Percentiles rank a stretch among this genome's conserved stretches.
These are phyloP conservation scores for Gobionotothen gibberifrons DNA, from an alignment of 2,797 vertebrate genomes.

Conservation along the genomic window DNA sequence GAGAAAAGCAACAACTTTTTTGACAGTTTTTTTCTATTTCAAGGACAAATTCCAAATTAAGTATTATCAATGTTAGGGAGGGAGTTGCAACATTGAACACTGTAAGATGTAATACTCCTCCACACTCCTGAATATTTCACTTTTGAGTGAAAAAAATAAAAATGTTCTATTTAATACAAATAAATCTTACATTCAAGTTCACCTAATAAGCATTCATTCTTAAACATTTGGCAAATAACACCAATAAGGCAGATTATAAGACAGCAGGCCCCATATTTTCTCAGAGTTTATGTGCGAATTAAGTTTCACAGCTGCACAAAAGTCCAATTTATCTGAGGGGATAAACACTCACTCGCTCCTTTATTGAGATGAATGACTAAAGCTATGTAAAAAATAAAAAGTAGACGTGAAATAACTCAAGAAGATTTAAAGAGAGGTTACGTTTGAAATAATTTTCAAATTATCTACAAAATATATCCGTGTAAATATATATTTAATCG, in stretches of 20 bases:
- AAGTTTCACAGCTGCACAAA: background rate
- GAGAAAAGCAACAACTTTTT: background rate
- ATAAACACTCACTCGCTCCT: background rate
- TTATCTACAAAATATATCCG: background rate
- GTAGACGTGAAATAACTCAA: background rate
- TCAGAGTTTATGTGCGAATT: background rate
- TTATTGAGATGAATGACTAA: background rate
- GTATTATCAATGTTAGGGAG: background rate
- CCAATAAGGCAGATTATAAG: background rate
- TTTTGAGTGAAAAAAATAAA: no score
- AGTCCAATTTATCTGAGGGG: no score
- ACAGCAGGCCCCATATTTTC: background rate
- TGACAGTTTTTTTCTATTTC: background rate
- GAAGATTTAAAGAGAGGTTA: background rate
- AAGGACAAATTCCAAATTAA: background rate
- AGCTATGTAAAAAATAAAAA: background rate
- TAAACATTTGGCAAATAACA: background rate
- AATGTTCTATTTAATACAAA: background rate
- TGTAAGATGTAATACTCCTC: background rate
- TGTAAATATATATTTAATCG: background rate
- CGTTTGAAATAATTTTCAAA: background rate
- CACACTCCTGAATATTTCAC: background rate
- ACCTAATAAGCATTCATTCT: background rate
- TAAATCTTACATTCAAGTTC: background rate
- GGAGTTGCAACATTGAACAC: background rate